phyloP scores from a whole-genome alignment of 1,140 invertebrate species.

The Palaemon carinicauda region DNA sequence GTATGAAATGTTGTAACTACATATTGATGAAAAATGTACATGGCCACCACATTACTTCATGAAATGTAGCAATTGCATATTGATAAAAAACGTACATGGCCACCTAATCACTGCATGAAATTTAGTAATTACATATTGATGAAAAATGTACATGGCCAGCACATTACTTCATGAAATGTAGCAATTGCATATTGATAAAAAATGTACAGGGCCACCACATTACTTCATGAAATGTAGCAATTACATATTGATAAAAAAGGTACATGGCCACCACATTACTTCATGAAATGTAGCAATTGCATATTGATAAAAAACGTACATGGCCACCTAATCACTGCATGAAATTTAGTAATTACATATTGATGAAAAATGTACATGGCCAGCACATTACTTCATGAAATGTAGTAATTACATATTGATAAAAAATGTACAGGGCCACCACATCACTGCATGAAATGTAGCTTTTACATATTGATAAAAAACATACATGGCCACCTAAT shows the following conservation, averaged over 20 bases:
- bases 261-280: slow-evolving; percentile 42
- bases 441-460: slow-evolving; percentile 26
- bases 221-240: slow-evolving; percentile 13
- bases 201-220: slow-evolving; percentile 47
- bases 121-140: no score
- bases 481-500: slow-evolving; percentile 44
- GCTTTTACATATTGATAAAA: no score
- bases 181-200: no score
- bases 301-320: no score
- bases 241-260: no score
- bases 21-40: no score
- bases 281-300: slow-evolving; percentile 14
- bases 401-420: no score
- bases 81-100: no score
- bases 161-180: slow-evolving; percentile 24
- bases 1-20: no score
- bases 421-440: slow-evolving; percentile 49
- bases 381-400: slow-evolving; percentile 37
- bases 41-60: slow-evolving; percentile 38
- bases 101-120: slow-evolving; percentile 38
- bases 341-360: not conserved
- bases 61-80: not conserved
- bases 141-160: slow-evolving; percentile 48
- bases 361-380: no score
- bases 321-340: slow-evolving; percentile 37